Percentiles rank a stretch among this genome's conserved stretches.
These are phyloP conservation scores for Drosophila navojoa DNA, from an alignment of 1,140 invertebrate species.

Conservation along the genomic window DNA sequence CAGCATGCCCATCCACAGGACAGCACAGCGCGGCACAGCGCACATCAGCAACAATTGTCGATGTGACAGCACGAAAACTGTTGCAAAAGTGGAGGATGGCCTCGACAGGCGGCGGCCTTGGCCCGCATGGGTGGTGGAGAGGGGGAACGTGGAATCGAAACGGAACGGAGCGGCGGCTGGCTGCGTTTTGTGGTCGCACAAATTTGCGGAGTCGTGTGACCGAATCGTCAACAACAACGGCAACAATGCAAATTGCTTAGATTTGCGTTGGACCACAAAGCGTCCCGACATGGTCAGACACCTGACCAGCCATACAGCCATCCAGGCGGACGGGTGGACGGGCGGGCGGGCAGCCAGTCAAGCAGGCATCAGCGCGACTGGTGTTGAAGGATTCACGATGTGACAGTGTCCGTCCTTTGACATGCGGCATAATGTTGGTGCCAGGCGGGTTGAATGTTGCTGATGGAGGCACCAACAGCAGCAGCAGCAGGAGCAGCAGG, in stretches of 20 bases:
- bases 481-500: constrained; percentile 8
- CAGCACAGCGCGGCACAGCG: neutral
- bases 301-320: constrained; percentile 28
- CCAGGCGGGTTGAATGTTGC: constrained; percentile 22
- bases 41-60: constrained; percentile 13
- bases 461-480: constrained; percentile 36
- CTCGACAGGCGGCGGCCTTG: constrained; percentile 24
- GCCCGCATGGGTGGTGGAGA: constrained; percentile 2
- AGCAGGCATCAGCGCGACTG: constrained; percentile 24
- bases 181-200: constrained; percentile 58
- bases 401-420: constrained; percentile 64
- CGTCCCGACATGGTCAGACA: constrained; percentile 50
- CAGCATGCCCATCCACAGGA: neutral
- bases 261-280: constrained; percentile 73
- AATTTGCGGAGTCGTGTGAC: constrained; percentile 58
- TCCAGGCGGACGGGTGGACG: neutral
- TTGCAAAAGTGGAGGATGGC: constrained; percentile 7
- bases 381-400: constrained; percentile 76
- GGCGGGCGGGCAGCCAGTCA: neutral
- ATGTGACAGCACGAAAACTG: constrained; percentile 21
- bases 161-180: constrained; percentile 2
- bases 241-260: constrained; percentile 73
- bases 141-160: neutral
- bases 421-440: constrained; percentile 73
- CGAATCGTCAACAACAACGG: constrained; percentile 51